These are phyloP conservation scores for Cotesia vestalis DNA, from an alignment of 1,140 invertebrate genomes.

Conservation along the genomic window DNA sequence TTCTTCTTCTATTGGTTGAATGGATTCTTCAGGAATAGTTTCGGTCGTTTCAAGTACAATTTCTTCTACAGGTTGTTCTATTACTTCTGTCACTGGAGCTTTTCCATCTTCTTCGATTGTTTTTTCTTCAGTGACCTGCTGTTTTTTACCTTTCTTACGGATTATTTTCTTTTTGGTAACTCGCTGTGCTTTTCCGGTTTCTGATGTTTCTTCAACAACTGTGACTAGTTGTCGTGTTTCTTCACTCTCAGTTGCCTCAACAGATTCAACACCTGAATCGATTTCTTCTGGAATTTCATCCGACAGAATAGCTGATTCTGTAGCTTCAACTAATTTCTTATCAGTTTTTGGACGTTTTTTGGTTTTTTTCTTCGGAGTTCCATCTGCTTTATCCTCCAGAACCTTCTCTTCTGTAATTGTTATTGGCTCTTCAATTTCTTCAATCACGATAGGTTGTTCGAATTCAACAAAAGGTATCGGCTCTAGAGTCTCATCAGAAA, in stretches of 20 bases:
- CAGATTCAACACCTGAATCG: slow-evolving; percentile 46
- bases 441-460: slow-evolving; percentile 42
- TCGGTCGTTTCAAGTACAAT: slow-evolving; percentile 63
- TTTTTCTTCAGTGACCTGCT: slow-evolving; percentile 63
- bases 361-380: slow-evolving; percentile 15
- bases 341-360: slow-evolving; percentile 29
- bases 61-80: slow-evolving; percentile 37
- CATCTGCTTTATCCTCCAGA: slow-evolving; percentile 43
- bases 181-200: slow-evolving; percentile 37
- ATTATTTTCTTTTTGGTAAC: slow-evolving; percentile 49
- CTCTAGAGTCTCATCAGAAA: slow-evolving; percentile 15
- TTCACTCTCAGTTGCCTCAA: slow-evolving; percentile 33
- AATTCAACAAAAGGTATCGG: slow-evolving; percentile 6
- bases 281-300: slow-evolving; percentile 43
- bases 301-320: neutral
- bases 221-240: slow-evolving; percentile 38
- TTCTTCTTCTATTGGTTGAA: slow-evolving; percentile 42
- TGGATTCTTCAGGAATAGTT: slow-evolving; percentile 37
- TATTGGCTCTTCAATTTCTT: slow-evolving; percentile 71
- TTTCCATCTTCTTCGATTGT: slow-evolving; percentile 51
- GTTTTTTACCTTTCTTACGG: slow-evolving; percentile 58
- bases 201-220: slow-evolving; percentile 46
- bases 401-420: slow-evolving; percentile 58
- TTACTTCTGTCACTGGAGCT: slow-evolving; percentile 49
- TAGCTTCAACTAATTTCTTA: slow-evolving; percentile 28